Base-by-base conservation (phyloP, 2,888 invertebrate genomes). In the Hermodice carunculata region DNA sequence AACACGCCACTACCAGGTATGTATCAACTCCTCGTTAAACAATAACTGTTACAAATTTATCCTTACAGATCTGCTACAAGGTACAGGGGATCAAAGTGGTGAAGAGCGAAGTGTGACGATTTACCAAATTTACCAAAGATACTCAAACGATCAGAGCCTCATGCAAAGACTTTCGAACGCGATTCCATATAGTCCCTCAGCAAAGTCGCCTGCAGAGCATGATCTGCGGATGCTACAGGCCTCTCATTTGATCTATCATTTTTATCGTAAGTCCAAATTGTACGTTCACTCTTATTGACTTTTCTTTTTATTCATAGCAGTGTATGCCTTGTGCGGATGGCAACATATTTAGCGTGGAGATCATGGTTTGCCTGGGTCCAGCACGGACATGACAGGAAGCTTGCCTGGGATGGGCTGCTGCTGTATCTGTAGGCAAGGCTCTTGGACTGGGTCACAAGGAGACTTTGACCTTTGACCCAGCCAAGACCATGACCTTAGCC, bases 51-150 rank as follows among this genome's bases (percentile, higher is more conserved):
- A 11, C 14, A 19, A 19, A 46, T 3, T 60, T 60, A 43, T 51
- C 28, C 37, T 60, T 60, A 49, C 60, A 60, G 60, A 60, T 60
- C 51, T 48, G 43, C 52, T 60, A 22, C 60, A 60, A 31, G 24
- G 51, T 32, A 28, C 37, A 54, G 42, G 54, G 54, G 54, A 40
- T 43, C 19, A 54, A 54, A 42, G 43, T 60, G 49, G 42, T 60
- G 52, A 37, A 37, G 60, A 51, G 22, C 49, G 60, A 48, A 60
- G 49, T 52, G 29, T 60, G 60, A 51, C 49, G 51, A 37, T 60
- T 37, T 60, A 52, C 51, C 34, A 60, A 28, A 52, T 37, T 49
- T 52, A 60, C 60, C 60, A 60, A 60, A 51, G 60, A 44, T 52
- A 37, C 17, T 40, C 54, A 42, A 42, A 54, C 54, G 54, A 54